A percentile compares a stretch with the other conserved stretches of the same genome.
These are phyloP conservation scores for Calephelis virginiensis DNA, from an alignment of 1,140 invertebrate species.

Conservation along the genomic window DNA sequence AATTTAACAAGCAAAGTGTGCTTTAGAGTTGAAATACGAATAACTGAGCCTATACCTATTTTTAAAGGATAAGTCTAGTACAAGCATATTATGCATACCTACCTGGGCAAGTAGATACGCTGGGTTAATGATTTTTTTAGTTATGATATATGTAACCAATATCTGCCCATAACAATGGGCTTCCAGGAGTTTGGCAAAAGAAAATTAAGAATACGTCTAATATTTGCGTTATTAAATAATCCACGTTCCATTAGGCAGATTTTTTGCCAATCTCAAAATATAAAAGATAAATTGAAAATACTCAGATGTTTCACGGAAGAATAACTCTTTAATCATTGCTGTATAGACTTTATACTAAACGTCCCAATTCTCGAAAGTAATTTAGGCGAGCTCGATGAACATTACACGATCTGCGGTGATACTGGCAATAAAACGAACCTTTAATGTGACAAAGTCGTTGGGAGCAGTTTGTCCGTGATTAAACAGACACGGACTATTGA, in stretches of 20 bases:
- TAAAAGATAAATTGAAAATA: slow-evolving; percentile 1
- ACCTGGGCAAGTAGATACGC: no score
- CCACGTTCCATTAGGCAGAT: not conserved
- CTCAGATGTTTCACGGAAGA: slow-evolving; percentile 31
- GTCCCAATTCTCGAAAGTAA: slow-evolving; percentile 43
- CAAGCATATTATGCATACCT: no score
- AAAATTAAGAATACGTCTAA: no score
- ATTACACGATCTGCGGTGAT: slow-evolving; percentile 39
- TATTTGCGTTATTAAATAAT: not conserved
- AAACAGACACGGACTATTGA: slow-evolving; percentile 38
- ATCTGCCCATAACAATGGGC: no score
- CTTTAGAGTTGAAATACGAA: no score
- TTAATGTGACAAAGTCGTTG: slow-evolving; percentile 46
- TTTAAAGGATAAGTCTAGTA: no score
- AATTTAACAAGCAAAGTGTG: no score
- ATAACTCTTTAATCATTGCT: slow-evolving; percentile 33
- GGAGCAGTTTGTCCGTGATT: slow-evolving; percentile 46
- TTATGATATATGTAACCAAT: no score
- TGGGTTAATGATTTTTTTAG: no score
- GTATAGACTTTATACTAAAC: slow-evolving; percentile 30
- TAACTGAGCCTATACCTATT: no score
- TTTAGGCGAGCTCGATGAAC: slow-evolving; percentile 42
- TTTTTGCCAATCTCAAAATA: not conserved
- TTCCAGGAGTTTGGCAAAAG: no score
- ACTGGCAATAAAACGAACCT: slow-evolving; percentile 41